Evolutionary conservation across 2,113 vertebrate species (phyloP).

Genomic region (Penelope pileata): DNA sequence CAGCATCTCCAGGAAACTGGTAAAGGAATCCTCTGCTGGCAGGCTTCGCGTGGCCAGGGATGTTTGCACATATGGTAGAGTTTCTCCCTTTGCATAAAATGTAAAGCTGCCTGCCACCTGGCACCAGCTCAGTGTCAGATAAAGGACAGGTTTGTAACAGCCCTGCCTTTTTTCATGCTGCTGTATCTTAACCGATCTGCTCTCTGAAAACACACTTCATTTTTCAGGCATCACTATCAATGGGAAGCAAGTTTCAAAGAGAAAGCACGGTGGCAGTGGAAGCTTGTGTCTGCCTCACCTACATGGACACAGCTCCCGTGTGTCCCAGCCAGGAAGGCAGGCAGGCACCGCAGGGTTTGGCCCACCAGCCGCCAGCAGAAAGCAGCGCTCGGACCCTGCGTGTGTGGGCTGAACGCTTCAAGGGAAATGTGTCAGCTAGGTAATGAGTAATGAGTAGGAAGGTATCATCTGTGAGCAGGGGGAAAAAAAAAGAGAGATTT

Average conservation of each 20-base stretch:
- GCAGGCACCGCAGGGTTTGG: background rate
- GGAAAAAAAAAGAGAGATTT: background rate
- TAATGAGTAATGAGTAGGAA: background rate
- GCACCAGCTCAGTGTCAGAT: accelerated
- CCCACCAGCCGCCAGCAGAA: accelerated
- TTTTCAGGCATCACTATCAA: background rate
- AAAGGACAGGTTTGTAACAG: background rate
- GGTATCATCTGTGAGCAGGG: background rate
- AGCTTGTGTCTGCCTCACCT: background rate
- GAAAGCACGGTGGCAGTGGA: background rate
- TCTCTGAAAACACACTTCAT: background rate
- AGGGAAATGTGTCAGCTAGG: background rate
- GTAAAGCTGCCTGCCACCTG: background rate
- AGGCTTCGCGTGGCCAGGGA: background rate
- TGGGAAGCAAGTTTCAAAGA: background rate
- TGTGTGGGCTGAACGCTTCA: background rate
- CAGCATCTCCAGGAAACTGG: background rate
- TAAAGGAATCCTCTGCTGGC: background rate
- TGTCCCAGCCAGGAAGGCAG: background rate
- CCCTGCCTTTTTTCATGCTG: background rate
- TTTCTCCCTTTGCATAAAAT: background rate
- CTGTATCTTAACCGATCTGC: background rate
- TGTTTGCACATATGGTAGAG: background rate
- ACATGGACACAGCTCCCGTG: background rate
- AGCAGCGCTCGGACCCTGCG: background rate